Conservation (phyloP, 2,113 vertebrate genomes). For the Triplophysa rosa region DNA sequence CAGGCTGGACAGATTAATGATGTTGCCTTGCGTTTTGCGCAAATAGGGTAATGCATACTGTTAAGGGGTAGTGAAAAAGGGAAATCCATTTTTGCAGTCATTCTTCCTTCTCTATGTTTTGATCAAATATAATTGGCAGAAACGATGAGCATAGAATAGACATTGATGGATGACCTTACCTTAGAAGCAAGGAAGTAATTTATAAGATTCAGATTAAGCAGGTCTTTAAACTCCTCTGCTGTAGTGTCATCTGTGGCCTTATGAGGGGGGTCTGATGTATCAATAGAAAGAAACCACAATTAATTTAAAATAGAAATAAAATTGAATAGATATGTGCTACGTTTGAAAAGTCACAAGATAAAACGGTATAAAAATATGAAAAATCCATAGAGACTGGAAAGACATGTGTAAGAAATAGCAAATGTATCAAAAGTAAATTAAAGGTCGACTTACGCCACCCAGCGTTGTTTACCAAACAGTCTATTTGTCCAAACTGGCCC, state of each 20-base stretch:
- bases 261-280: slow-evolving; percentile 74
- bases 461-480: slow-evolving; percentile 85
- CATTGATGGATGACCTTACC: slow-evolving; percentile 61
- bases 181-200: slow-evolving; percentile 77
- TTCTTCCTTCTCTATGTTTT: background rate
- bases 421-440: background rate
- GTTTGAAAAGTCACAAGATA: too few relatives aligned
- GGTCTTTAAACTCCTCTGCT: slow-evolving; percentile 74
- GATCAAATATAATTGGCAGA: background rate
- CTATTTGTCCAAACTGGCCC: slow-evolving; percentile 69
- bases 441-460: slow-evolving; percentile 76
- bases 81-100: background rate
- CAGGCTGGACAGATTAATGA: slow-evolving; percentile 83
- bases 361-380: background rate
- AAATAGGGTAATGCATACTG: slow-evolving; percentile 78
- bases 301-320: background rate
- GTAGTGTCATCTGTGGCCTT: slow-evolving; percentile 76
- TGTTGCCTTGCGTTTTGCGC: slow-evolving; percentile 72
- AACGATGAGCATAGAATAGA: too few relatives aligned
- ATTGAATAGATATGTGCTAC: background rate
- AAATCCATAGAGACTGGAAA: too few relatives aligned
- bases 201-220: slow-evolving; percentile 81
- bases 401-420: too few relatives aligned
- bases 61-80: background rate
- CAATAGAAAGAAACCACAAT: background rate